phyloP scores from a whole-genome alignment of 2,888 invertebrate species.

The Heliconius ismenius region DNA sequence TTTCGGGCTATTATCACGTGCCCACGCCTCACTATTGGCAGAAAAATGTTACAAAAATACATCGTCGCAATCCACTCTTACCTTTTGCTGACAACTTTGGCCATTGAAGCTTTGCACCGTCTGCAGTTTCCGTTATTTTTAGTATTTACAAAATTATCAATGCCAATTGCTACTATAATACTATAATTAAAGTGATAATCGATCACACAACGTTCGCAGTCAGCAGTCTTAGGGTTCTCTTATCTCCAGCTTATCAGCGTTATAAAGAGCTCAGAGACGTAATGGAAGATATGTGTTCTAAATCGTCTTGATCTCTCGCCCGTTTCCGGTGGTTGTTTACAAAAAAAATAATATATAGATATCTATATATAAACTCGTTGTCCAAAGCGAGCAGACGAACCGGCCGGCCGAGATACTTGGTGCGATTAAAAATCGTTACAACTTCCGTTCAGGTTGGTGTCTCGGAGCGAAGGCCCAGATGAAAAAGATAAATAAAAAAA shows the following conservation, averaged over 20 bases:
- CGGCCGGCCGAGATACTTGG: slow-evolving; percentile 75
- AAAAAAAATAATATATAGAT: slow-evolving; percentile 62
- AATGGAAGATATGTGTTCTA: slow-evolving; percentile 80
- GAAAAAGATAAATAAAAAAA: slow-evolving; percentile 80
- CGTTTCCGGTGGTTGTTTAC: slow-evolving; percentile 80
- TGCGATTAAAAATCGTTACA: slow-evolving; percentile 81
- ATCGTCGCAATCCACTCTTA: slow-evolving; percentile 63
- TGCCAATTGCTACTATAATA: neutral
- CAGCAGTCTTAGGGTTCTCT: slow-evolving; percentile 44
- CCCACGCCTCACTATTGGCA: slow-evolving; percentile 73
- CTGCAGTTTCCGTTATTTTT: neutral
- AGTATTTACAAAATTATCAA: slow-evolving; percentile 29
- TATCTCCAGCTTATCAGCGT: slow-evolving; percentile 72
- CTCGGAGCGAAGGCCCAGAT: slow-evolving; percentile 70
- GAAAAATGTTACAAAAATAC: slow-evolving; percentile 75
- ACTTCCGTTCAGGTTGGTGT: slow-evolving; percentile 78
- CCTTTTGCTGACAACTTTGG: slow-evolving; percentile 54
- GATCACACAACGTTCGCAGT: slow-evolving; percentile 48
- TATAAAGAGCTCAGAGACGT: slow-evolving; percentile 69
- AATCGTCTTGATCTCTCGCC: slow-evolving; percentile 68
- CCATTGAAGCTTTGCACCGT: slow-evolving; percentile 53
- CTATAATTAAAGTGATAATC: slow-evolving; percentile 28
- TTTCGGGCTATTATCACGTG: slow-evolving; percentile 74
- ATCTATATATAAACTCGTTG: slow-evolving; percentile 67
- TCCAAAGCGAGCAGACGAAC: slow-evolving; percentile 67